phyloP scores from a whole-genome alignment of 2,113 vertebrate species.

The Alosa alosa region DNA sequence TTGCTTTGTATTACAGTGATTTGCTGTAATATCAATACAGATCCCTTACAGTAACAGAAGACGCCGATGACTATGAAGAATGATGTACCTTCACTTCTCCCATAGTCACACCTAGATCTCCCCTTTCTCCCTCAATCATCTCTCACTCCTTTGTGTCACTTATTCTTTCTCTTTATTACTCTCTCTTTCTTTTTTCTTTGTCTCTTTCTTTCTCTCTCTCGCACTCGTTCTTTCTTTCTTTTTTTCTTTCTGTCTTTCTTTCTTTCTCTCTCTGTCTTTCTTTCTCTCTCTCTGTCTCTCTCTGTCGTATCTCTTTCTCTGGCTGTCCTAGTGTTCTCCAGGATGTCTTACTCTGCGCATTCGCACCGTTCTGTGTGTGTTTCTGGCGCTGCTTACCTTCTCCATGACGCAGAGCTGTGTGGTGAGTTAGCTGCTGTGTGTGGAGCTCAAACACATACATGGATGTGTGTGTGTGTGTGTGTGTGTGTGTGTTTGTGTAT shows the following conservation, averaged over 20 bases:
- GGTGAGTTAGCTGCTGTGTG: conserved; percentile 73
- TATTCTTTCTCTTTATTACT: background rate
- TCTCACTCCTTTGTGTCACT: background rate
- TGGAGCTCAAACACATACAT: background rate
- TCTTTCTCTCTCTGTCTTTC: background rate
- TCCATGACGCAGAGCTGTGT: conserved; percentile 92
- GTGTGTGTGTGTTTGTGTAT: background rate
- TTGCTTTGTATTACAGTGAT: background rate
- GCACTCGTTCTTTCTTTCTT: no score
- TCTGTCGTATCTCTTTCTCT: background rate
- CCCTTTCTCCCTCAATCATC: conserved; percentile 2
- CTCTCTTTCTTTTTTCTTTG: background rate
- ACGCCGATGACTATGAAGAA: background rate
- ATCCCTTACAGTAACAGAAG: background rate
- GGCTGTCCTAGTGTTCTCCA: conserved; percentile 83
- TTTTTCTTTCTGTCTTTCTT: background rate
- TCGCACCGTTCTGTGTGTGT: conserved; percentile 85
- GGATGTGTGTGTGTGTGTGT: background rate
- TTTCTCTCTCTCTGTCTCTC: background rate
- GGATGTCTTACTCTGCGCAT: conserved; percentile 97
- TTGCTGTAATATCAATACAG: background rate
- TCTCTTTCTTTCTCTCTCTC: conserved; percentile 6
- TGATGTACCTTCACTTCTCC: background rate
- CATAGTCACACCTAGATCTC: background rate
- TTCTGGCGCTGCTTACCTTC: conserved; percentile 90